phyloP scores from a whole-genome alignment of 2,888 invertebrate species.

The Eudasyphora cyanicolor region DNA sequence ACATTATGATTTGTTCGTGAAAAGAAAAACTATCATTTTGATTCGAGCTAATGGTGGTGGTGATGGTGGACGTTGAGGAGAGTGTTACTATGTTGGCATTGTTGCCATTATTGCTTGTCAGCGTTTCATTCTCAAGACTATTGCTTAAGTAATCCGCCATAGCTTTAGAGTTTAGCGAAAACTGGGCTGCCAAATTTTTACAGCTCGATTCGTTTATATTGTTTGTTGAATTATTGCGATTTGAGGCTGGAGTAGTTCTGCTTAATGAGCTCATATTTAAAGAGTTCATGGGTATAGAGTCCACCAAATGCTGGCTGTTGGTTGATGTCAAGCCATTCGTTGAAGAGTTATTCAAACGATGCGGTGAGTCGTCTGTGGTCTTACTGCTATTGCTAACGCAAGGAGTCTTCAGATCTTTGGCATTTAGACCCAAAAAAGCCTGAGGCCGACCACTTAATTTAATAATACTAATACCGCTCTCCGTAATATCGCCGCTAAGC shows the following conservation, averaged over 20 bases:
- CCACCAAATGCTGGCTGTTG: background rate
- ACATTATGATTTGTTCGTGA: slow-evolving; percentile 79
- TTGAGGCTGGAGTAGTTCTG: background rate
- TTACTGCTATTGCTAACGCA: no score
- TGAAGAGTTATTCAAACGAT: background rate
- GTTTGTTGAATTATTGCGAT: background rate
- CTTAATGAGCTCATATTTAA: background rate
- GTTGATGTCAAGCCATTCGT: background rate
- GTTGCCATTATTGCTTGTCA: slow-evolving; percentile 61
- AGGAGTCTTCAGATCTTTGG: background rate
- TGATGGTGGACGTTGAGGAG: slow-evolving; percentile 31
- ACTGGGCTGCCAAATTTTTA: no score
- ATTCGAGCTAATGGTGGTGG: no score
- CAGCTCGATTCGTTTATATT: background rate
- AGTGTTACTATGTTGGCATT: slow-evolving; percentile 39
- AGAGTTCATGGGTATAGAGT: slow-evolving; percentile 11
- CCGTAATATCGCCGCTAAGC: background rate
- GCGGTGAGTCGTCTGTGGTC: background rate
- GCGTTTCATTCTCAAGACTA: slow-evolving; percentile 51
- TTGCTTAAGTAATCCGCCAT: slow-evolving; percentile 45
- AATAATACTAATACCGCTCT: background rate
- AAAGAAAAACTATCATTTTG: slow-evolving; percentile 69
- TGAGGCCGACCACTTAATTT: background rate
- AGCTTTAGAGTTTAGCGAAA: slow-evolving; percentile 1
- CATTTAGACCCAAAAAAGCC: background rate